These are phyloP conservation scores for Halocaridina rubra DNA, from an alignment of 2,888 invertebrate genomes.

Conservation along the genomic window DNA sequence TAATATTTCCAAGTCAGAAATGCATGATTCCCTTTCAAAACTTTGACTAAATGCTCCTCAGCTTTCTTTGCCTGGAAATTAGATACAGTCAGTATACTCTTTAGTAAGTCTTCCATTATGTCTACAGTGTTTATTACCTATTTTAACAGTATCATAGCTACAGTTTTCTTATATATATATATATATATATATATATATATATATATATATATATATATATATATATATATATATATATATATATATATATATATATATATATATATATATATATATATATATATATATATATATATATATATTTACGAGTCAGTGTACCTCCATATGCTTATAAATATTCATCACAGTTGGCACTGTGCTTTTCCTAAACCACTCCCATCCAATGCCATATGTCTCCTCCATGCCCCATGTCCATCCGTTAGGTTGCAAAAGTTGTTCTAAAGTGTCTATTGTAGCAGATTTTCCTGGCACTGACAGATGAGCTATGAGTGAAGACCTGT, in stretches of 20 bases:
- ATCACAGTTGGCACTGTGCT: conserved; percentile 35
- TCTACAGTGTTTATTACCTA: too few relatives aligned
- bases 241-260: too few relatives aligned
- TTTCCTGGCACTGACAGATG: conserved; percentile 64
- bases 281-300: too few relatives aligned
- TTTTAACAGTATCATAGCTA: too few relatives aligned
- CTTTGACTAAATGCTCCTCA: neutral
- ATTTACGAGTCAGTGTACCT: too few relatives aligned
- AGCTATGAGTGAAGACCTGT: conserved; percentile 62
- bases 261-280: too few relatives aligned
- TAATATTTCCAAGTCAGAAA: conserved; percentile 21
- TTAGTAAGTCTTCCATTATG: neutral
- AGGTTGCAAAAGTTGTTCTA: conserved; percentile 52
- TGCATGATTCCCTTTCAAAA: conserved; percentile 1
- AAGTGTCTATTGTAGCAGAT: conserved; percentile 64
- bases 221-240: neutral
- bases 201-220: neutral
- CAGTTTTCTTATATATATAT: neutral
- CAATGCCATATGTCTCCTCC: conserved; percentile 42
- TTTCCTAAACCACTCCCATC: conserved; percentile 49
- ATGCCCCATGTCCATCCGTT: conserved; percentile 49
- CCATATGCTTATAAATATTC: neutral
- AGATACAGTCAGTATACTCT: neutral
- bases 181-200: neutral
- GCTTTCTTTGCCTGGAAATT: neutral